Evolutionary conservation across 2,888 invertebrate genomes (phyloP), one percentile per base, ranked within the genome.

Genomic region (Aphrophora alni): DNA sequence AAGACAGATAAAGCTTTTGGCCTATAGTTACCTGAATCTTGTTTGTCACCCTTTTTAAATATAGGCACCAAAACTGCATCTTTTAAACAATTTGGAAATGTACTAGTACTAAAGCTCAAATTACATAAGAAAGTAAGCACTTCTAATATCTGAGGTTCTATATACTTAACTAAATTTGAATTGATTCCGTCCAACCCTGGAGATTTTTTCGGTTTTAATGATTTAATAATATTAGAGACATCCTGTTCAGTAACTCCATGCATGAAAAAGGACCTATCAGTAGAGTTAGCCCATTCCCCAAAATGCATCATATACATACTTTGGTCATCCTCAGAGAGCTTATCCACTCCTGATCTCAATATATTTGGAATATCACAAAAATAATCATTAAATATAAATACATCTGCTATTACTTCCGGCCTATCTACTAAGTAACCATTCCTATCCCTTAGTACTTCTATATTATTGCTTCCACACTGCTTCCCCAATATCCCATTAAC

Each of bases 41-140:
- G 38, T 33, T 73, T 73, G n/a, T 73, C 38, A n/a, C 73, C 73
- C 38, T 73, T 33, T 38, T 73, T 73, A 33, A 73, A 73, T 21
- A 73, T 33, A 5, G 73, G 73, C 5, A 38, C 26, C 12, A 73
- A 21, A 1, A 73, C 33, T 33, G 73, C 73, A 17, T 4, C 24
- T 73, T 73, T 28, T 14, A 73, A 28, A 12, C 33, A 33, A 33
- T 28, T 12, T 14, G 73, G 73, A 33, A 72, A 72, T 72, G 27
- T 33, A 72, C 72, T 26, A n/a, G n/a, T 33, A 69, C 69, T 12
- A 77, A 77, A 77, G 24, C 77, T 77, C 33, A 77, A 77, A 14
- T 77, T 77, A 21, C 68, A 69, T 14, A 77, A n/a, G 25, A n/a
- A 33, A 14, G 27, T 27, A 33, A 69, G 21, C n/a, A 77, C 77